Evolutionary conservation across 2,113 vertebrate genomes (phyloP).

Genomic region (Seriola rivoliana): DNA sequence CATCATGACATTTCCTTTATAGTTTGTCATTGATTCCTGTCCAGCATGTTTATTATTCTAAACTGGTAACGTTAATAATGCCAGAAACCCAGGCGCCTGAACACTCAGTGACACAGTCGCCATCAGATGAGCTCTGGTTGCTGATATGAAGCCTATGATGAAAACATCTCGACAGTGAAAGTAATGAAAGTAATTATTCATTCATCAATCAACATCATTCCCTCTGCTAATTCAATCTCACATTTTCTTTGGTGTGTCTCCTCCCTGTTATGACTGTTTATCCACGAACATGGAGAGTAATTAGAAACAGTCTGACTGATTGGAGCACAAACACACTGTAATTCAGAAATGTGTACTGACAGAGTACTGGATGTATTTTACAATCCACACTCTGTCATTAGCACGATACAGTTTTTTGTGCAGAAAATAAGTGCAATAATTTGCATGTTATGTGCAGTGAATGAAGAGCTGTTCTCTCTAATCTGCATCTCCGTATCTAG

Average conservation of each 20-base stretch:
- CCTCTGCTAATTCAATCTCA: slow-evolving; percentile 21
- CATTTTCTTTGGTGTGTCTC: slow-evolving; percentile 34
- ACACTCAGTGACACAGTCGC: slow-evolving; percentile 8
- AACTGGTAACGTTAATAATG: slow-evolving; percentile 24
- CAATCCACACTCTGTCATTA: slow-evolving; percentile 6
- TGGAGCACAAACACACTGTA: slow-evolving; percentile 19
- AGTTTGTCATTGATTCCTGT: slow-evolving; percentile 32
- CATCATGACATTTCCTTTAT: slow-evolving; percentile 24
- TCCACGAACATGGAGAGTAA: slow-evolving; percentile 6
- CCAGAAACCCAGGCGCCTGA: slow-evolving; percentile 47
- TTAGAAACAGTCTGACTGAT: slow-evolving; percentile 36
- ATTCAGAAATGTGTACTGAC: neutral
- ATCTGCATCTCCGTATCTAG: too few species aligned
- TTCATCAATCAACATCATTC: slow-evolving; percentile 16
- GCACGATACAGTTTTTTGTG: neutral
- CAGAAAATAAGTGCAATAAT: neutral
- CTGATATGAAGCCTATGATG: slow-evolving; percentile 25
- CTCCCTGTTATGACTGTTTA: slow-evolving; percentile 32
- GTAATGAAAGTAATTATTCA: slow-evolving; percentile 21
- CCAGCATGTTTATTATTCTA: slow-evolving; percentile 33
- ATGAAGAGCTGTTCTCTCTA: too few species aligned
- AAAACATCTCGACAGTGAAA: slow-evolving; percentile 38
- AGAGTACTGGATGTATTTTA: slow-evolving; percentile 1
- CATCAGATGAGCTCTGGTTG: slow-evolving; percentile 31
- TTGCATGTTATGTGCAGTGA: neutral